These are phyloP conservation scores for Eurytoma adleriae DNA, from an alignment of 2,888 invertebrate genomes.

Conservation along the genomic window DNA sequence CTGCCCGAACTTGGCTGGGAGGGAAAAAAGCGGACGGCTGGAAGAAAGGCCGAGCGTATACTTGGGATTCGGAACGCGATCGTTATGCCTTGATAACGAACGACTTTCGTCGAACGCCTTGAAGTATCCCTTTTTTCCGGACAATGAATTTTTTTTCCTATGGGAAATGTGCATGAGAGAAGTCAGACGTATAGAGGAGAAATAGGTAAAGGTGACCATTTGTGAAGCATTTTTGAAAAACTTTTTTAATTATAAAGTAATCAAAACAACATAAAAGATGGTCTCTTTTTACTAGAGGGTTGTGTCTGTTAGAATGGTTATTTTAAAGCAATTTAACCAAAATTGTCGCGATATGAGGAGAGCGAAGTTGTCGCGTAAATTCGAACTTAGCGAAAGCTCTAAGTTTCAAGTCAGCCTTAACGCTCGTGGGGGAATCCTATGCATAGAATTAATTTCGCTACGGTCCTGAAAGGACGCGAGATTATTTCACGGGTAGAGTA, in stretches of 20 bases:
- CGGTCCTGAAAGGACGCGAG: not conserved
- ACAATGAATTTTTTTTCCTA: too few species aligned
- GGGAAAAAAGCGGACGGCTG: conserved; percentile 4
- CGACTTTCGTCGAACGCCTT: not conserved
- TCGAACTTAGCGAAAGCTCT: not conserved
- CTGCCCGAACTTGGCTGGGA: conserved; percentile 45
- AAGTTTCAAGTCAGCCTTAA: conserved; percentile 26
- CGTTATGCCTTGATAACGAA: conserved; percentile 46
- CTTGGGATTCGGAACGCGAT: conserved; percentile 46
- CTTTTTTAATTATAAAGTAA: too few species aligned
- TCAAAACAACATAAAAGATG: too few species aligned
- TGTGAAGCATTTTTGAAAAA: too few species aligned
- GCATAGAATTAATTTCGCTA: conserved; percentile 27
- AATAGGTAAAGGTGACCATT: too few species aligned
- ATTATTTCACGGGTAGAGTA: not conserved
- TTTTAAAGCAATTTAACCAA: too few species aligned
- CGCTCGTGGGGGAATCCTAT: not conserved
- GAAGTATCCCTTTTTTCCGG: not conserved
- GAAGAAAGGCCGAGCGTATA: not conserved
- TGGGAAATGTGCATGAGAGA: too few species aligned
- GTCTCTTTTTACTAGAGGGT: too few species aligned
- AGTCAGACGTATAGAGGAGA: too few species aligned
- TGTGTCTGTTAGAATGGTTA: not conserved
- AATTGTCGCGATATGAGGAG: too few species aligned
- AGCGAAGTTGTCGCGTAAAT: conserved; percentile 4